Evolutionary conservation across 2,888 invertebrate species (phyloP), one percentile per base, ranked within the genome.

Genomic region (Pseudeuparius sepicola): DNA sequence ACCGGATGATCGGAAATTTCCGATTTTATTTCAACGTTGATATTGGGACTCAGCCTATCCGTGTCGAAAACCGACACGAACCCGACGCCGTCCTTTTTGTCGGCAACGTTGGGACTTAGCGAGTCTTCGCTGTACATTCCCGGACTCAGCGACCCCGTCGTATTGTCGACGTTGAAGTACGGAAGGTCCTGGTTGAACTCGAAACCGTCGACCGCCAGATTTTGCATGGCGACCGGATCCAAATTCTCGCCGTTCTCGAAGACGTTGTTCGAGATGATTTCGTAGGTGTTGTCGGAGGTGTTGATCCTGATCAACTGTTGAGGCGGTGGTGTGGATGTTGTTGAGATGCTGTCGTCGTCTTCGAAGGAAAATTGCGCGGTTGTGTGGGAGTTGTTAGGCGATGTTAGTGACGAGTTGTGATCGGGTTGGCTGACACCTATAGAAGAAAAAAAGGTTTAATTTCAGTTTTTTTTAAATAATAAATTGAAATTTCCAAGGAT

Each of bases 231-330:
- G 24, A 55, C 42, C 24, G 58, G 53, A 27, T 61, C 60, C 17
- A 57, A 42, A 44, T 71, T 71, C 46, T 78, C 78, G 40, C 75
- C 75, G 54, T 77, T 73, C 40, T 75, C 74, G 37, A 75, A 73
- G 31, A 68, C 56, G 31, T 67, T 66, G 32, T 68, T 66, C 6
- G 70, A 66, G 9, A 77, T 67, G 43, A 78, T 54, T 48, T 78
- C 77, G 51, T 76, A 79, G 3, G 71, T 65, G 54, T 75, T 75
- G 4, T 70, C 65, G 3, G 71, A 62, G 4, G 70, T 66, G 29
- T 71, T 68, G 32, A 78, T 61, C 45, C 74, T 66, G 17, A 75
- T 61, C n/a, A 37, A 75, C 57, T 41, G 74, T 27, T 62, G 67
- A 1, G 70, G 66, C 31, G 74, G 58, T 26, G 66, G 65, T 3